Evolutionary conservation across 2,113 vertebrate species (phyloP), one percentile per base, ranked within the genome.

Genomic region (Peromyscus leucopus): DNA sequence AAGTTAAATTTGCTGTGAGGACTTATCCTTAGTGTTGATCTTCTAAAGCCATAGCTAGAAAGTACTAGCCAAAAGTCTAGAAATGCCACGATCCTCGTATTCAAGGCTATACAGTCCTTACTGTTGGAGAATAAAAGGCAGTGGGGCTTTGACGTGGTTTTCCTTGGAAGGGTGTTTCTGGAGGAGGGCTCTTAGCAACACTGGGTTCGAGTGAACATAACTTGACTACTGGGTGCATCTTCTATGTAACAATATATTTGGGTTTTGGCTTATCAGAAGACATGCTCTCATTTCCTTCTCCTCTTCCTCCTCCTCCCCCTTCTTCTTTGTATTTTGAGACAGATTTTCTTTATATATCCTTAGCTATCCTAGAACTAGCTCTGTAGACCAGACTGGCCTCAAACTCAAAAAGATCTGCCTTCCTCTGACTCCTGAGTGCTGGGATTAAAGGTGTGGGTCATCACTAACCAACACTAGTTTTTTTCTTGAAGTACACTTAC

Each of bases 21-120:
- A 51, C 26, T 61, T 94, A 51, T 61, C 17, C 72, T 31, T 19
- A 31, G 0, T 92, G 57, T 26, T 96, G 59, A 72, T 26, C 39
- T 86, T 74, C 83, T 48, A 85, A 91, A 96, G 51, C 22, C 71
- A 72, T 87, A 28, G 46, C 28, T 85, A 85, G 63, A 72, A 91
- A 48, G 7, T 1, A 42, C 42, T n/a, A 92, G 51, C 65, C 26
- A 7, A 39, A 96, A 24, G 4, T 83, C 17, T 63, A 42, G 42
- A 84, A 84, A 93, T 24, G 22, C 6, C 6, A 74, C 12, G 39
- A 48, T 71, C 48, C 90, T 96, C 7, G 42, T 26, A 42, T 67
- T 61, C 55, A 83, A 4, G 10, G 10, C 28, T 48, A 16, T 36
- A 0, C 6, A 69, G 31, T 46, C 42, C 28, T 87, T 13, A 65